Evolutionary conservation across 2,888 invertebrate species (phyloP).

Genomic region (Tiliacea citrago): DNA sequence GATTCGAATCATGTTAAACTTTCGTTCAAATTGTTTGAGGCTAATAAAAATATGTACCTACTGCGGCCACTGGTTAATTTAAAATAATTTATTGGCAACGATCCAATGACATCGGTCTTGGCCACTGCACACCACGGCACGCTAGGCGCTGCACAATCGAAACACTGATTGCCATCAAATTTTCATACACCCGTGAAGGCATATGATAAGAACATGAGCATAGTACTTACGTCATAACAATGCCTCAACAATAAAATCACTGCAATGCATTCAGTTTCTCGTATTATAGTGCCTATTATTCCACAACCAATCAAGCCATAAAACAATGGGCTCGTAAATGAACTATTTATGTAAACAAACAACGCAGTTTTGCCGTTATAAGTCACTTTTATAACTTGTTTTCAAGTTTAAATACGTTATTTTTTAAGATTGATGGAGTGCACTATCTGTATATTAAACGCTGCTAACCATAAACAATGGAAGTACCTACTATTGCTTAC

Average conservation of each 20-base stretch:
- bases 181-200: constrained; percentile 22
- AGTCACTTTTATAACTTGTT: constrained; percentile 7
- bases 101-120: constrained; percentile 57
- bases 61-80: constrained; percentile 12
- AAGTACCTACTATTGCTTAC: constrained; percentile 50
- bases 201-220: constrained; percentile 47
- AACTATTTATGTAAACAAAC: constrained; percentile 17
- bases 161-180: constrained; percentile 56
- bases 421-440: constrained; percentile 8
- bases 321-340: constrained; percentile 46
- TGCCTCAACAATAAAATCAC: constrained; percentile 13
- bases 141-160: constrained; percentile 63
- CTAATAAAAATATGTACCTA: background rate
- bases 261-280: constrained; percentile 25
- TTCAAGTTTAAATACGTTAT: constrained; percentile 8
- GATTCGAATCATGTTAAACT: background rate
- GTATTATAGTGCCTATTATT: constrained; percentile 28
- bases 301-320: constrained; percentile 28
- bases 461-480: constrained; percentile 44
- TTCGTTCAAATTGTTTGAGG: background rate
- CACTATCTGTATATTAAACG: constrained; percentile 20
- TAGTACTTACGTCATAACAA: constrained; percentile 20
- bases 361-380: background rate
- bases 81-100: constrained; percentile 63
- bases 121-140: constrained; percentile 52